These are phyloP conservation scores for Rotaria socialis DNA, from an alignment of 2,888 invertebrate species.

Conservation along the genomic window DNA sequence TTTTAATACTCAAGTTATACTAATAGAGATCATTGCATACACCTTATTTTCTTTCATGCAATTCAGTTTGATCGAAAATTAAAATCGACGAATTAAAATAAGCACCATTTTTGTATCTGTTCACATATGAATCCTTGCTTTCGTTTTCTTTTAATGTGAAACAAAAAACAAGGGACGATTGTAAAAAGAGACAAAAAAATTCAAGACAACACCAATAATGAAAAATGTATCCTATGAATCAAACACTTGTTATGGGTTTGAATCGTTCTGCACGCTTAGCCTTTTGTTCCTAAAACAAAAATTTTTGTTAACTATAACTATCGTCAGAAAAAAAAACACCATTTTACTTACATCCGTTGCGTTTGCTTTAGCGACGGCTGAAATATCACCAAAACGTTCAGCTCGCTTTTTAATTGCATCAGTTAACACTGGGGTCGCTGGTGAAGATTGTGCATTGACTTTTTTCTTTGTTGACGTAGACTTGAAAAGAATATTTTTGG, in stretches of 20 bases:
- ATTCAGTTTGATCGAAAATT: too few species aligned
- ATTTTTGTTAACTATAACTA: too few species aligned
- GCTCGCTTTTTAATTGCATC: slow-evolving; percentile 1
- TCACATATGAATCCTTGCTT: background rate
- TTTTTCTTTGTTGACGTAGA: background rate
- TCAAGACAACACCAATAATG: background rate
- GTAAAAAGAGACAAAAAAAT: background rate
- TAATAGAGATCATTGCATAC: too few species aligned
- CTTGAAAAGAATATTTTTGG: background rate
- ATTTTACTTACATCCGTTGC: background rate
- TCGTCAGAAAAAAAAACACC: background rate
- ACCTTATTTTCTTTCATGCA: too few species aligned
- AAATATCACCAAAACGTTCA: slow-evolving; percentile 3
- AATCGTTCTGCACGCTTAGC: slow-evolving; percentile 29
- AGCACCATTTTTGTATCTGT: too few species aligned
- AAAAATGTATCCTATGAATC: background rate
- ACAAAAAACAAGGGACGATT: background rate
- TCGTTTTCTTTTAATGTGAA: background rate
- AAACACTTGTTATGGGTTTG: background rate
- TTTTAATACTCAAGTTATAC: too few species aligned
- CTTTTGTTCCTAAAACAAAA: background rate
- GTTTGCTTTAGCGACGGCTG: background rate
- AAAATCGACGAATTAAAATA: too few species aligned
- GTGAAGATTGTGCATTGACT: too few species aligned
- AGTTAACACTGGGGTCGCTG: background rate